Evolutionary conservation across 2,888 invertebrate genomes (phyloP), one percentile per base, ranked within the genome.

Genomic region (Brachyptera putata): DNA sequence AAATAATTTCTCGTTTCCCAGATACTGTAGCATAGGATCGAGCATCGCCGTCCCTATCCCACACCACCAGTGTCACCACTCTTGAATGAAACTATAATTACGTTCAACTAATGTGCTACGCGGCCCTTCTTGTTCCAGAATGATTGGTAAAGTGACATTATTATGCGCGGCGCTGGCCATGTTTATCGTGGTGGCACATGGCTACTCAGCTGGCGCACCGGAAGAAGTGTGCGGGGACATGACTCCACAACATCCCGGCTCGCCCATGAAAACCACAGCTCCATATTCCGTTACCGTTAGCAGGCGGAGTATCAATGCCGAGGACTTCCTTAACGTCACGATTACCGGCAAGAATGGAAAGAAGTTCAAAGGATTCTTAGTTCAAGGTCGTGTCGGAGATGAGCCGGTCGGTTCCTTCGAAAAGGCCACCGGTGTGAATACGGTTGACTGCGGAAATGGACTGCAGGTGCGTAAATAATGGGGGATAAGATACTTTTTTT

Each of bases 311-410:
- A 60, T 63, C 39, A 48, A 25, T 4, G 50, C 55, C 5, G 36
- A 53, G 13, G 36, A 34, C 18, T 5, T 43, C 43, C n/a, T 46
- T 2, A 11, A 46, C n/a, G 26, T 62, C 18, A 63, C 57, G 9
- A 21, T 63, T 7, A 7, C 26, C 21, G 63, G 63, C 14, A 57
- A 43, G 7, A 14, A 53, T 1, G 21, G 49, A 24, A 22, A 36
- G 11, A 41, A 57, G n/a, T 46, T 63, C 48, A 60, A 46, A 53
- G 63, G 63, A 16, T 63, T 55, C 60, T 55, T 63, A 14, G 60
- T 63, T 22, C 63, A 63, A 30, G 63, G 57, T 3, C 63, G 63
- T 24, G 60, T 63, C 1, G 63, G 60, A 4, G 48, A 48, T 14
- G 58, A 57, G 3, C 57, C 57, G 1, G 50, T 60, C 9, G 63